Conservation (phyloP, 1,140 invertebrate genomes). For the Antheraea pernyi region DNA sequence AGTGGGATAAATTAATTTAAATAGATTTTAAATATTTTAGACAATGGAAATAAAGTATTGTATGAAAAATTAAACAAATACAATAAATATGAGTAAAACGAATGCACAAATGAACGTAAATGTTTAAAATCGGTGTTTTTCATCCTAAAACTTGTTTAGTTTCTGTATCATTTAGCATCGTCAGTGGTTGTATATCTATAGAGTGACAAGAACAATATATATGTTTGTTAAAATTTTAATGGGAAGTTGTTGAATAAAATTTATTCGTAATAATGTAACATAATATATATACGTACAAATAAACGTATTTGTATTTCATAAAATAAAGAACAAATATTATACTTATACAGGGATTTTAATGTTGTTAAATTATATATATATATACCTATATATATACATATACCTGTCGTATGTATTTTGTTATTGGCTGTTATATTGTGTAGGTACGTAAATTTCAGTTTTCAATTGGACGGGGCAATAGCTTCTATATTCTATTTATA, state of each 20-base stretch:
- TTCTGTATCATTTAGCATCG: too few relatives aligned
- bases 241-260: too few relatives aligned
- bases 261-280: too few relatives aligned
- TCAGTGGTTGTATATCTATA: too few relatives aligned
- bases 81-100: too few relatives aligned
- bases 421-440: background rate
- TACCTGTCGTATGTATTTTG: background rate
- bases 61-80: too few relatives aligned
- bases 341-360: background rate
- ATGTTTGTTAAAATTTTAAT: too few relatives aligned
- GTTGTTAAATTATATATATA: background rate
- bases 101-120: too few relatives aligned
- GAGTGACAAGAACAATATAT: too few relatives aligned
- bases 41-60: background rate
- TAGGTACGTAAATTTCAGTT: background rate
- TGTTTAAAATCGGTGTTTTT: too few relatives aligned
- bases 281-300: too few relatives aligned
- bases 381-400: background rate
- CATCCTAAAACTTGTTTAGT: too few relatives aligned
- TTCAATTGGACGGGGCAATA: slow-evolving; percentile 61
- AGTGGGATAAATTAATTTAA: background rate
- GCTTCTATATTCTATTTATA: slow-evolving; percentile 27
- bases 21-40: background rate
- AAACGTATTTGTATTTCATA: background rate
- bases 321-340: background rate